Conservation (phyloP, 2,888 invertebrate species). For the Caenorhabditis drosophilae region DNA sequence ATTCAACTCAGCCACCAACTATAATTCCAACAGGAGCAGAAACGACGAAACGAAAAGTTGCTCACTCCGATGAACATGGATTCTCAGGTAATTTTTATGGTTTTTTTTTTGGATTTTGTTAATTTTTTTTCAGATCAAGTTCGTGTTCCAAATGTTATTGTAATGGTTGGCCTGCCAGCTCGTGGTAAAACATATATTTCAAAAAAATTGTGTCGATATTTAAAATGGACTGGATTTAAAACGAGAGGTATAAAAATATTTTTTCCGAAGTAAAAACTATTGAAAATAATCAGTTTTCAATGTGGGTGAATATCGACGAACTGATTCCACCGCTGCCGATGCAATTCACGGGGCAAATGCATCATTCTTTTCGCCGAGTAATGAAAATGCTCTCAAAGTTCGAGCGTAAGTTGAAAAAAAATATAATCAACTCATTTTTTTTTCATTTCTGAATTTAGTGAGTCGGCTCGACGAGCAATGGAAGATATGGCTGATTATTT, state of each 20-base stretch:
- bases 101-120: not conserved
- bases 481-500: conserved; percentile 89
- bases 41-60: conserved; percentile 45
- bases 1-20: not conserved
- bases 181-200: conserved; percentile 99
- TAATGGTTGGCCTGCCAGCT: conserved; percentile 98
- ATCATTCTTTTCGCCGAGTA: conserved; percentile 56
- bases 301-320: conserved; percentile 56
- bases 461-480: conserved; percentile 90
- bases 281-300: conserved; percentile 47
- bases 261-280: not conserved
- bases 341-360: conserved; percentile 57
- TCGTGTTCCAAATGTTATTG: conserved; percentile 86
- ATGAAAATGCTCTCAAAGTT: conserved; percentile 51
- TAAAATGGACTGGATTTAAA: conserved; percentile 99
- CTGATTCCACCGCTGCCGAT: conserved; percentile 49
- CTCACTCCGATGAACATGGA: conserved; percentile 46
- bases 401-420: conserved; percentile 39
- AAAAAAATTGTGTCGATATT: conserved; percentile 93
- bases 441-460: conserved; percentile 71
- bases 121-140: conserved; percentile 56
- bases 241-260: conserved; percentile 74
- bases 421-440: not conserved
- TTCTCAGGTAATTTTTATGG: conserved; percentile 34
- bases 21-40: conserved; percentile 12